Percentiles rank a stretch among this genome's conserved stretches.
These are phyloP conservation scores for Stenolophus ochropezus DNA, from an alignment of 2,888 invertebrate species.

Conservation along the genomic window DNA sequence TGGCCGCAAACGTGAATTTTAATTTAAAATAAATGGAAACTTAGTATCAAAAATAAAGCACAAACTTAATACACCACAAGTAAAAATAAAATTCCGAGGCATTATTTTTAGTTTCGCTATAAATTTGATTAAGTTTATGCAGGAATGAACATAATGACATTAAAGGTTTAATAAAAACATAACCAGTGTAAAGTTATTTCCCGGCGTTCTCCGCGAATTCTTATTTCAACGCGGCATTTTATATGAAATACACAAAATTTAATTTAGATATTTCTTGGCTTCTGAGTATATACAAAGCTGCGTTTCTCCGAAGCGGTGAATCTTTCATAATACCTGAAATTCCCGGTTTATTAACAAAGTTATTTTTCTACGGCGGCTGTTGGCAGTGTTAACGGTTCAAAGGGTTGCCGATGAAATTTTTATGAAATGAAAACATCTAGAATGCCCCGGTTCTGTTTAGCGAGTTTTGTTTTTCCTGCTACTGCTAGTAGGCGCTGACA, in stretches of 20 bases:
- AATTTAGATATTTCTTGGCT: slow-evolving; percentile 53
- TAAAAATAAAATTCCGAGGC: not conserved
- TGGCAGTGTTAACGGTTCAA: slow-evolving; percentile 44
- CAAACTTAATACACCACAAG: not conserved
- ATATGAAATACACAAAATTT: slow-evolving; percentile 54
- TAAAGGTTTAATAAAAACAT: slow-evolving; percentile 12
- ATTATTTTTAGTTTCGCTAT: slow-evolving; percentile 24
- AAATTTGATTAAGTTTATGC: slow-evolving; percentile 29
- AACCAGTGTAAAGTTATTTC: slow-evolving; percentile 16
- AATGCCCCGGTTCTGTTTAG: slow-evolving; percentile 29
- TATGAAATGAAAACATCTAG: slow-evolving; percentile 55
- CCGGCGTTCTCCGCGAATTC: not conserved
- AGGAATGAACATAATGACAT: slow-evolving; percentile 1
- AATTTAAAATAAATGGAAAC: slow-evolving; percentile 12
- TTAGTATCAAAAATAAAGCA: slow-evolving; percentile 5
- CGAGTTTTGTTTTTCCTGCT: slow-evolving; percentile 40
- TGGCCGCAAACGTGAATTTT: not conserved
- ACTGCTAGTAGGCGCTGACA: slow-evolving; percentile 29
- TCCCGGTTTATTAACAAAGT: slow-evolving; percentile 56
- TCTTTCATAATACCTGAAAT: slow-evolving; percentile 53
- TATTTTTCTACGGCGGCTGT: slow-evolving; percentile 52
- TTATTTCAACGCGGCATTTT: slow-evolving; percentile 9
- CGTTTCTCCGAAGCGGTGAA: slow-evolving; percentile 41
- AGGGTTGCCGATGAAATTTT: slow-evolving; percentile 57
- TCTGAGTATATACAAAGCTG: slow-evolving; percentile 13